Conservation (phyloP, 2,113 vertebrate genomes). For the Otolemur garnettii region DNA sequence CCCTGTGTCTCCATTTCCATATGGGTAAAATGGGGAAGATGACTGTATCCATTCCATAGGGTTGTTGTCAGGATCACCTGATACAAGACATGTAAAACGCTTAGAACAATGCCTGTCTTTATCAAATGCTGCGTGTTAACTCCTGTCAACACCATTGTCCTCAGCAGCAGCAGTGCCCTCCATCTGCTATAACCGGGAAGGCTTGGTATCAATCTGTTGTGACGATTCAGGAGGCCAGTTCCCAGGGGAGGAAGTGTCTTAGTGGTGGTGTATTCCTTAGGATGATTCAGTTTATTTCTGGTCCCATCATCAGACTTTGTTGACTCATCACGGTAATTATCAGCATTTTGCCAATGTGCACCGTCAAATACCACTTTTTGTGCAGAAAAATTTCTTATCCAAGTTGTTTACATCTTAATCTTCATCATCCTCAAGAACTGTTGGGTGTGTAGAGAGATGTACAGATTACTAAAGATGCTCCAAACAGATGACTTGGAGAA, state of each 20-base stretch:
- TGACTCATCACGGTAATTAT: neutral
- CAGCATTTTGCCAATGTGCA: neutral
- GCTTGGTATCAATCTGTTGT: neutral
- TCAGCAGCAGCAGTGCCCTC: neutral
- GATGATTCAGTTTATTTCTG: neutral
- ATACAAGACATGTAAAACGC: neutral
- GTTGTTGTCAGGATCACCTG: neutral
- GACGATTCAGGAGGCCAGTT: neutral
- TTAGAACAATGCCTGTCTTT: neutral
- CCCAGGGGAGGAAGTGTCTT: neutral
- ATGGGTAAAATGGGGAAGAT: neutral
- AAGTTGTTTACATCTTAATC: constrained; percentile 2
- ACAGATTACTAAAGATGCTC: neutral
- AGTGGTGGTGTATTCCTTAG: neutral
- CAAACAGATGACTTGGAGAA: neutral
- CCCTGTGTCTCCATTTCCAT: neutral
- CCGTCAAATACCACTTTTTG: neutral
- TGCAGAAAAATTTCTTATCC: neutral
- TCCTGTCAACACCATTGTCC: neutral
- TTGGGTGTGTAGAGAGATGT: neutral
- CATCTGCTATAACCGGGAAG: neutral
- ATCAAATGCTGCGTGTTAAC: neutral
- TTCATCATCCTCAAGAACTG: neutral
- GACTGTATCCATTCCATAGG: neutral
- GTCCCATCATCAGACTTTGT: neutral